Percentiles rank a stretch among this genome's conserved stretches.
Evolutionary conservation across 2,888 invertebrate species (phyloP).

Genomic region (Diarsia rubi): DNA sequence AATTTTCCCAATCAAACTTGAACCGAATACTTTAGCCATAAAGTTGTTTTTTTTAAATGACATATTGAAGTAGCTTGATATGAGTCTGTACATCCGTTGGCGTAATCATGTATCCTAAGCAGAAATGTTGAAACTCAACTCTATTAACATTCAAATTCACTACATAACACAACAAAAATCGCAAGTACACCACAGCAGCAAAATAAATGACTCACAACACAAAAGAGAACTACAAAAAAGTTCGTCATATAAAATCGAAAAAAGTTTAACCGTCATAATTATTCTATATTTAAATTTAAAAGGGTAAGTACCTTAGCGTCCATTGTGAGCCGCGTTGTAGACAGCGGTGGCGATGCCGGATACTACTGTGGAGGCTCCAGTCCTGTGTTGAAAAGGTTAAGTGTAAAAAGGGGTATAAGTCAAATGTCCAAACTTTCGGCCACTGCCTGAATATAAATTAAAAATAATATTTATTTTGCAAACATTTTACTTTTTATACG

Average conservation of each 20-base stretch:
- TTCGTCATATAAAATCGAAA: neutral
- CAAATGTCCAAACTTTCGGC: conserved; percentile 3
- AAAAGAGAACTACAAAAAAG: neutral
- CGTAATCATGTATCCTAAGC: neutral
- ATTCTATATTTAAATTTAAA: conserved; percentile 28
- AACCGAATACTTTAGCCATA: too few species aligned
- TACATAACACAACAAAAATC: neutral
- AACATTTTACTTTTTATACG: too few species aligned
- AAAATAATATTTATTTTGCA: too few species aligned
- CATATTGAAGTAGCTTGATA: too few species aligned
- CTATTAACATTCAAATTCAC: neutral
- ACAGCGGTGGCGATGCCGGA: conserved; percentile 21
- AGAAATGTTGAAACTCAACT: neutral
- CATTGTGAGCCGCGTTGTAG: conserved; percentile 71
- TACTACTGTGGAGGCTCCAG: conserved; percentile 38
- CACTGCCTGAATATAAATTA: too few species aligned
- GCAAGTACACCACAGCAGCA: neutral
- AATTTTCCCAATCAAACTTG: too few species aligned
- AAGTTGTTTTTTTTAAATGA: too few species aligned
- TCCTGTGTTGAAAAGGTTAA: conserved; percentile 9
- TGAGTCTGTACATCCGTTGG: neutral
- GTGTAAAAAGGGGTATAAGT: conserved; percentile 42
- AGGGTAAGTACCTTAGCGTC: conserved; percentile 79
- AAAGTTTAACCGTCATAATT: conserved; percentile 12
- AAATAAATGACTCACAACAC: neutral